Percentiles rank a stretch among this genome's conserved stretches.
Conservation (phyloP, 1,140 invertebrate genomes). For the Ostrea denselamellosa region DNA sequence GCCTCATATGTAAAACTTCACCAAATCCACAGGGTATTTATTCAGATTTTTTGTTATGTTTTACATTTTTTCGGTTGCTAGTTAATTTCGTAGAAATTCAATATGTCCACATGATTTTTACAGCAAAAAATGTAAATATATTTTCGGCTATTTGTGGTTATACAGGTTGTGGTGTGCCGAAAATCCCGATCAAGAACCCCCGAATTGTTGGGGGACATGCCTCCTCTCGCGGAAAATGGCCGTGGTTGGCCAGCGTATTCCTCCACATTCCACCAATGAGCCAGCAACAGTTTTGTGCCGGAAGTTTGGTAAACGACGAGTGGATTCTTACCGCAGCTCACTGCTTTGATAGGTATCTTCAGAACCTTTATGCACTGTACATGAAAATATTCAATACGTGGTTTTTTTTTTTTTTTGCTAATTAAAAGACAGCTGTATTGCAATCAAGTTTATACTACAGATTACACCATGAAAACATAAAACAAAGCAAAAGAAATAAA, state of each 20-base stretch:
- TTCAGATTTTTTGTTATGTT: background rate
- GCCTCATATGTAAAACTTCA: slow-evolving; percentile 41
- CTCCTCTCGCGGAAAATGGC: slow-evolving; percentile 64
- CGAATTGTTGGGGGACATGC: slow-evolving; percentile 67
- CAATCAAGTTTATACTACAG: too few relatives aligned
- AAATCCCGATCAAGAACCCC: background rate
- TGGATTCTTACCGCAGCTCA: slow-evolving; percentile 79
- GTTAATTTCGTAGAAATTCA: too few relatives aligned
- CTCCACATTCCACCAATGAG: slow-evolving; percentile 21
- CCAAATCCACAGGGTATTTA: background rate
- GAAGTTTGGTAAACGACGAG: slow-evolving; percentile 71
- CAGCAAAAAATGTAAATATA: background rate
- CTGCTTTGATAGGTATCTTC: slow-evolving; percentile 73
- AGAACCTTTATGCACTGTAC: too few relatives aligned
- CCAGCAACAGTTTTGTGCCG: slow-evolving; percentile 76
- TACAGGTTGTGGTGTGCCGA: background rate
- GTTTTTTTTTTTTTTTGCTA: too few relatives aligned
- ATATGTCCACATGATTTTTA: too few relatives aligned
- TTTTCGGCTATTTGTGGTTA: background rate
- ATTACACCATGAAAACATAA: too few relatives aligned
- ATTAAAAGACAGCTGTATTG: too few relatives aligned
- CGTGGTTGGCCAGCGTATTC: slow-evolving; percentile 68
- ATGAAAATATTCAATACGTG: background rate
- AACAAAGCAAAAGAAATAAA: too few relatives aligned
- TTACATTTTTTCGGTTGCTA: too few relatives aligned